Evolutionary conservation across 2,888 invertebrate genomes (phyloP), one percentile per base, ranked within the genome.

Genomic region (Chirona hameri): DNA sequence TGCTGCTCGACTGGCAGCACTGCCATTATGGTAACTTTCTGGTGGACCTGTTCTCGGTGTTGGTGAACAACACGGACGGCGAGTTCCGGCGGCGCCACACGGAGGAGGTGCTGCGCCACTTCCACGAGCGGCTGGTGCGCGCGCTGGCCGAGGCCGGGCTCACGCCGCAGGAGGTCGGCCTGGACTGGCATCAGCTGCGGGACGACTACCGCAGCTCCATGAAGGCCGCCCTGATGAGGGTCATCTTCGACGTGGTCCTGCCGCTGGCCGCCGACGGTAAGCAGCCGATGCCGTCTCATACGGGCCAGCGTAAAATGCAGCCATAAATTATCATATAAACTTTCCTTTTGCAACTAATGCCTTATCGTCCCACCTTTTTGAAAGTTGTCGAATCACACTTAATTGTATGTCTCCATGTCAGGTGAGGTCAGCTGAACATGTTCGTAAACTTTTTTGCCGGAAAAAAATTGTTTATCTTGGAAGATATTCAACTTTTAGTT

Each of bases 1-100:
- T 80, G 80, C 52, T 80, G 52, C 48, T 80, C 29, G 80, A 80
- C 80, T 80, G 80, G 80, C 80, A 80, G 80, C 80, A 80, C 80
- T 80, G 80, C 9, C 80, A 80, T 52, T 27, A 52, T 29, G 80
- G 80, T 48, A 80, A 80, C 80, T 55, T 55, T 29, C 27, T 80
- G 80, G 80, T 80, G 52, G 80, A 80, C 29, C 27, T 80, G 27
- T 52, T 80, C 52, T 80, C 80, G 5, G 52, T 80, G 52, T 52
- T 80, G 80, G 80, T 55, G 29, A 80, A 80, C 80, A 80, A 80
- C 80, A 80, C 80, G 48, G 80, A 80, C 52, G 15, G 27, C 5
- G 7, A 52, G 80, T 80, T 80, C 52, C 52, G 80, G 27, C 80
- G 80, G 27, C 15, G 18, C 9, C 80, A 80, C 80, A 80, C 80